Percentiles rank a stretch among this genome's conserved stretches.
Evolutionary conservation across 2,888 invertebrate genomes (phyloP).

Genomic region (Steromphala cineraria): DNA sequence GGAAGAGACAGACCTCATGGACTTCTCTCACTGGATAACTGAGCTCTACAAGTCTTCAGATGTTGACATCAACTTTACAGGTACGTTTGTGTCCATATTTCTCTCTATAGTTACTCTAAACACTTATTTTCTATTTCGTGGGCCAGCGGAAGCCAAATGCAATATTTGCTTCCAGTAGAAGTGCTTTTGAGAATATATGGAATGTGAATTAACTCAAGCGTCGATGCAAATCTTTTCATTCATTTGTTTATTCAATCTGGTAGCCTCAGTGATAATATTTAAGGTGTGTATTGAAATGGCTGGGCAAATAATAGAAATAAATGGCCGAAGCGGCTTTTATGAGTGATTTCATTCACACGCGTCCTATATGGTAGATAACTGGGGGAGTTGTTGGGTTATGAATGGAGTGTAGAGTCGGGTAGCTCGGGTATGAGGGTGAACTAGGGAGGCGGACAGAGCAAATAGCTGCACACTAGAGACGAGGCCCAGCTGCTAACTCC

Average conservation of each 20-base stretch:
- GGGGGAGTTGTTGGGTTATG: neutral
- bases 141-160: no score
- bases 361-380: constrained; percentile 7
- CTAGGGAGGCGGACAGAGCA: constrained; percentile 6
- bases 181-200: no score
- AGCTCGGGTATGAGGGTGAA: neutral
- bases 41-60: constrained; percentile 16
- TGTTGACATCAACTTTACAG: neutral
- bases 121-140: no score
- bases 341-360: neutral
- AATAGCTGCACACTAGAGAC: neutral
- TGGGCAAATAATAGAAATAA: constrained; percentile 7
- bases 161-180: no score
- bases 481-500: neutral
- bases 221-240: no score
- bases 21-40: constrained; percentile 36
- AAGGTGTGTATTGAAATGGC: constrained; percentile 9
- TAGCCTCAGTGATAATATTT: neutral
- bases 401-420: neutral
- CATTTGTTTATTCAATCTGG: neutral
- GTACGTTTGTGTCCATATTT: neutral
- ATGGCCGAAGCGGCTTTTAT: constrained; percentile 6
- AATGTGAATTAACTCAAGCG: no score
- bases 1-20: constrained; percentile 36
- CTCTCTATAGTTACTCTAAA: no score